Base-by-base conservation (phyloP, 92 coral and sea anemone genomes). In the Parazoanthus swiftii region DNA sequence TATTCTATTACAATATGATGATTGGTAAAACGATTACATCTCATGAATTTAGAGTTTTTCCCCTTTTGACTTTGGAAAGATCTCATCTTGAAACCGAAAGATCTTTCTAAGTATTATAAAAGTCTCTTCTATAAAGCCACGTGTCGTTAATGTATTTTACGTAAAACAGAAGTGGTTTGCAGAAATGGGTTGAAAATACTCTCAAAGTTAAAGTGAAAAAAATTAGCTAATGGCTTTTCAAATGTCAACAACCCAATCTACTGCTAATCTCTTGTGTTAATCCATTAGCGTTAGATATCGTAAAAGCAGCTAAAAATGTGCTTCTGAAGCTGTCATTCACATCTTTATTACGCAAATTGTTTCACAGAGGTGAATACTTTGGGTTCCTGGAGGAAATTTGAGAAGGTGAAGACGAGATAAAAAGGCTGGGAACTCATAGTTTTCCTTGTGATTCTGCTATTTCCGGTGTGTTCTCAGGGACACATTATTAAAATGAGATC, bases 401-500 rank as follows among this genome's bases (percentile, higher is more conserved):
- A 29, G 20, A n/a, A 7, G 21, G 20, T 5, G 25, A 39, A 43
- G 36, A 84, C 21, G 0, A 11, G 36, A 15, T 26, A 8, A 21
- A 59, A 82, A 82, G n/a, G 35, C 77, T 6, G 77, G 35, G 39
- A 54, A 54, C 59, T 13, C 59, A 3, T 20, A 11, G 39, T 14
- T 84, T 48, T 46, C 96, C 15, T 65, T 79, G 86, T 91, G 93
- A 93, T 91, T 85, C 42, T 89, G 91, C 77, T 80, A 94, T 94
- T 94, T 94, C 98, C 98, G 95, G 95, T 78, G 71, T 23, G 79
- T 51, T 51, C 93, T 86, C 88, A 44, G 65, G 83, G 43, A 76
- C 81, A 71, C 88, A 85, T 89, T 91, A 94, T 94, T 93, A 94
- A 93, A 91, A 85, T 82, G 83, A 93, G 70, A 91, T 91, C 94